Evolutionary conservation across 2,113 vertebrate species (phyloP).

Genomic region (Phalacrocorax aristotelis): DNA sequence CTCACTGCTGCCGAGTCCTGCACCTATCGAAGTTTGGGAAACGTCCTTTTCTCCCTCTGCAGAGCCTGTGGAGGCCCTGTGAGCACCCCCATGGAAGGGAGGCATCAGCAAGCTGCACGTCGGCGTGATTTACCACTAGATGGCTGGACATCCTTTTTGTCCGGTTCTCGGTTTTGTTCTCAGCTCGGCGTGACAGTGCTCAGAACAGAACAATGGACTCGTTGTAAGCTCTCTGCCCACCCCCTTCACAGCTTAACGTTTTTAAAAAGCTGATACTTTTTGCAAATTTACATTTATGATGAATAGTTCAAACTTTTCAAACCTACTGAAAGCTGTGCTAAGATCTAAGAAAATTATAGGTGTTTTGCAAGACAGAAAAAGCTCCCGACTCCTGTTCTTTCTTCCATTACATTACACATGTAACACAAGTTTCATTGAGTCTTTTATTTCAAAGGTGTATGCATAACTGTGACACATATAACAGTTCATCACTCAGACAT

Average conservation of each 20-base stretch:
- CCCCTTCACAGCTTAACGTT: neutral
- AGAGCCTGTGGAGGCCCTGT: accelerated
- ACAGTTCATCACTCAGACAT: neutral
- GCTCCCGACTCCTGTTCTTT: neutral
- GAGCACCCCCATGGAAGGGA: neutral
- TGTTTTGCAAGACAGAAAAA: neutral
- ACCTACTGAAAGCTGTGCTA: neutral
- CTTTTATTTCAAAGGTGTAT: neutral
- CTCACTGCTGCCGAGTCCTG: neutral
- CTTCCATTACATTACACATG: neutral
- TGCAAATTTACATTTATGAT: neutral
- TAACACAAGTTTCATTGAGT: neutral
- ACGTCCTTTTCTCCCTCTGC: neutral
- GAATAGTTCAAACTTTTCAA: neutral
- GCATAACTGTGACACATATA: neutral
- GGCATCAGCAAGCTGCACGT: neutral
- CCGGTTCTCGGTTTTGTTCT: neutral
- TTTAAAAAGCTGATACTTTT: neutral
- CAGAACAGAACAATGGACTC: neutral
- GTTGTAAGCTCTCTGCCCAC: neutral
- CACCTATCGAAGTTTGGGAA: neutral
- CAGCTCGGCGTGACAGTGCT: neutral
- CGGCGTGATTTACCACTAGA: neutral
- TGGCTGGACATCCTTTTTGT: slow-evolving; percentile 10
- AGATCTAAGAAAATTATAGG: neutral